Evolutionary conservation across 2,888 invertebrate genomes (phyloP), one percentile per base, ranked within the genome.

Genomic region (Copidosoma aretas): DNA sequence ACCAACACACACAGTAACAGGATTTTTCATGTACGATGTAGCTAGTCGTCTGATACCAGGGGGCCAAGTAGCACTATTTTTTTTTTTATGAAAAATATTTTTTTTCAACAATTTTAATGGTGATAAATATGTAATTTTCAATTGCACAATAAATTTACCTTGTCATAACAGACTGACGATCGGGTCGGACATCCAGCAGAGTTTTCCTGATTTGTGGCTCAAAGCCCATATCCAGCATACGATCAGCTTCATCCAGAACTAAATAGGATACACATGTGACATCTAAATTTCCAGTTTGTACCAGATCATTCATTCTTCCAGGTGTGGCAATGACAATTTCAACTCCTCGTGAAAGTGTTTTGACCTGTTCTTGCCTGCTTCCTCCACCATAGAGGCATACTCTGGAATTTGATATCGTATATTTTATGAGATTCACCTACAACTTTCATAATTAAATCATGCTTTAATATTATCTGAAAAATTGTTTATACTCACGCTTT

Each of bases 301-400:
- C 89, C n/a, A 98, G 87, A 85, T 98, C 97, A 83, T 95, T 95
- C 0, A 98, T 86, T 64, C 97, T 87, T 1, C 97, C 97, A 0
- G 97, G 97, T 1, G 97, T 98, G 8, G 97, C 97, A 75, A 98
- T 96, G 0, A 97, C 91, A 71, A 98, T 96, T 82, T 97, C 94
- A 0, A 95, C 94, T n/a, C 95, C 97, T 73, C 87, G 86, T 1
- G 88, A 85, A 0, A 95, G 89, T 10, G 86, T 84, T 68, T 88
- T 87, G 8, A 96, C 90, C 85, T 98, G 97, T 62, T 91, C 89
- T 46, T 88, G 87, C 0, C 96, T 88, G 81, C 89, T 90, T 0
- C 92, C 96, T 22, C 97, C 97, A 61, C 97, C 98, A 84, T 97
- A 98, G 1, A 98, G 84, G 80, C 97, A 97, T 19, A 94, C 91